Base-by-base conservation (phyloP, 2,888 invertebrate genomes). In the Xanthia togata region DNA sequence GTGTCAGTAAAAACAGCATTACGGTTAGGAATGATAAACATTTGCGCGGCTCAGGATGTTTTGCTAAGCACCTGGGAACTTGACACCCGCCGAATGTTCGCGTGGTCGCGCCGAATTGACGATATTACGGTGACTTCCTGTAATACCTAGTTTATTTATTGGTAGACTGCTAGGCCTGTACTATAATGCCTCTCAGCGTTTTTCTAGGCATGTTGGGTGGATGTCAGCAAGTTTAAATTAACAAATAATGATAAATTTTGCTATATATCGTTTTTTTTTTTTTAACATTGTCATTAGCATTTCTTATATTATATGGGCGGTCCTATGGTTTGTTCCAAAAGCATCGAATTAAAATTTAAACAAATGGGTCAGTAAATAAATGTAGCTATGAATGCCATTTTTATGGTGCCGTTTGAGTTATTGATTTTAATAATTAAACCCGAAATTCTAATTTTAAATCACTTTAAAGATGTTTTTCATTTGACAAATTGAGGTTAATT, bases 1-100 rank as follows among this genome's bases (percentile, higher is more conserved):
- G n/a, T 17, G 55, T 50, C 31, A 78, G 55, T 70, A 53, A 79
- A 81, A 76, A 82, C 76, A 80, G 38, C 31, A n/a, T 74, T 81
- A 76, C 74, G 86, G 85, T 86, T 82, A 84, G 62, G 70, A 68
- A 80, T 63, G 78, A 82, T 89, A 90, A 90, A 91, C 91, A 88
- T 68, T 69, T 9, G 55, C 85, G 35, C 23, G n/a, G 26, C 5
- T 44, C 83, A 86, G 89, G 89, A 90, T 89, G 89, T 88, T 88
- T 70, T 76, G 78, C 70, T 81, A 76, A 79, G 71, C 70, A 78
- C 69, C 79, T 78, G 62, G 50, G 65, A 79, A 86, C 17, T 1
- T 31, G 81, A 78, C 60, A 81, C 78, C 50, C 23, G 26, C 59
- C 64, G 20, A 78, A 78, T 78, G 63, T 47, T 12, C 35, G 17